phyloP scores from a whole-genome alignment of 2,113 vertebrate species.

The Poeciliopsis occidentalis region DNA sequence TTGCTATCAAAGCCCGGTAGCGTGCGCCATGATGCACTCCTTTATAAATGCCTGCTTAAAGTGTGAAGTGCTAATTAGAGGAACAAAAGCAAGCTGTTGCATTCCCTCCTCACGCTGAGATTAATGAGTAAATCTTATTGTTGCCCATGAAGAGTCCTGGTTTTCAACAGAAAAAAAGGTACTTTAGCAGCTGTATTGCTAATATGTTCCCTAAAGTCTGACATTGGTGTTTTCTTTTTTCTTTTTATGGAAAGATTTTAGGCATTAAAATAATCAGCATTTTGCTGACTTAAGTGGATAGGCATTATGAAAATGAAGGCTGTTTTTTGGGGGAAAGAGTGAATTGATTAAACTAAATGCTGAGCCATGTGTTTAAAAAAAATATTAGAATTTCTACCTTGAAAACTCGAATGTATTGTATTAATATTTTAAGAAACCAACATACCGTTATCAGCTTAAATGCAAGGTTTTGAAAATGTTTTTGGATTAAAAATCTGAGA shows the following conservation, averaged over 20 bases:
- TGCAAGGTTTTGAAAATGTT: background rate
- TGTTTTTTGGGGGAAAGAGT: too few species aligned
- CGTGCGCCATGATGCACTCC: background rate
- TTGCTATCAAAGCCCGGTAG: background rate
- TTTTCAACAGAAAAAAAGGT: conserved; percentile 12
- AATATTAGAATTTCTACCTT: too few species aligned
- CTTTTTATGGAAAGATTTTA: conserved; percentile 1
- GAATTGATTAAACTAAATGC: too few species aligned
- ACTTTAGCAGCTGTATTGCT: conserved; percentile 4
- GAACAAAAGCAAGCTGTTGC: background rate
- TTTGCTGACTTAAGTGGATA: background rate
- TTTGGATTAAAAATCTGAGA: background rate
- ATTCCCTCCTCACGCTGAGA: background rate
- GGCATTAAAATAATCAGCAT: too few species aligned
- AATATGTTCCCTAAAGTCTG: background rate
- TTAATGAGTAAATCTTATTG: conserved; percentile 15
- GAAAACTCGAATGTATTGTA: too few species aligned
- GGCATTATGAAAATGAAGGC: background rate
- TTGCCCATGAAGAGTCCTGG: background rate
- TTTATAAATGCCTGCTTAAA: conserved; percentile 2
- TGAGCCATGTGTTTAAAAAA: too few species aligned
- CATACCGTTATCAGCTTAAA: too few species aligned
- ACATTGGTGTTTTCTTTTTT: background rate
- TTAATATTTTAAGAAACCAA: too few species aligned
- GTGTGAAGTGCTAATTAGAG: background rate